phyloP scores from a whole-genome alignment of 2,888 invertebrate species.

The Polymixis flavicincta region DNA sequence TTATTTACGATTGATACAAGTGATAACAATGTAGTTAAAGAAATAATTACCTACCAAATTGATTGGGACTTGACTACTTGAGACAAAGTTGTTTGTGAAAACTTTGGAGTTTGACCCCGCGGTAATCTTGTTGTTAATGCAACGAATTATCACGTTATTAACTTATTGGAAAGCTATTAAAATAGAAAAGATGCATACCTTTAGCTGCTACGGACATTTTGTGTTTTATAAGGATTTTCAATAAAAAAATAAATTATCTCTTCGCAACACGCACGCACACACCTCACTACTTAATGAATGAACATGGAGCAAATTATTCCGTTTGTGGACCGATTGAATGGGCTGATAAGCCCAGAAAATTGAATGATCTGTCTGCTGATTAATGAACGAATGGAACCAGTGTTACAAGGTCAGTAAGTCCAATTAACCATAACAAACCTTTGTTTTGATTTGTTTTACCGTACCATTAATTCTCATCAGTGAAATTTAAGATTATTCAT shows the following conservation, averaged over 20 bases:
- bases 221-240: constrained; percentile 12
- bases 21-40: background rate
- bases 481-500: background rate
- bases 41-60: background rate
- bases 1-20: background rate
- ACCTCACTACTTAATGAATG: constrained; percentile 55
- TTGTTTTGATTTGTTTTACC: background rate
- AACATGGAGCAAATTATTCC: constrained; percentile 34
- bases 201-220: constrained; percentile 86
- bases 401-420: constrained; percentile 42
- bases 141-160: constrained; percentile 11
- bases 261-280: constrained; percentile 41
- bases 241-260: constrained; percentile 11
- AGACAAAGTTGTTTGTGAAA: constrained; percentile 28
- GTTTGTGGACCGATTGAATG: constrained; percentile 48
- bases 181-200: constrained; percentile 73
- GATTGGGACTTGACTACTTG: constrained; percentile 2
- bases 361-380: constrained; percentile 60
- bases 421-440: background rate
- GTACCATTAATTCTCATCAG: background rate
- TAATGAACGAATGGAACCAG: constrained; percentile 56
- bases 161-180: background rate
- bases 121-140: constrained; percentile 4
- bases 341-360: constrained; percentile 48
- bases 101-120: constrained; percentile 75